phyloP scores from a whole-genome alignment of 2,113 vertebrate species.

The Mesitornis unicolor region DNA sequence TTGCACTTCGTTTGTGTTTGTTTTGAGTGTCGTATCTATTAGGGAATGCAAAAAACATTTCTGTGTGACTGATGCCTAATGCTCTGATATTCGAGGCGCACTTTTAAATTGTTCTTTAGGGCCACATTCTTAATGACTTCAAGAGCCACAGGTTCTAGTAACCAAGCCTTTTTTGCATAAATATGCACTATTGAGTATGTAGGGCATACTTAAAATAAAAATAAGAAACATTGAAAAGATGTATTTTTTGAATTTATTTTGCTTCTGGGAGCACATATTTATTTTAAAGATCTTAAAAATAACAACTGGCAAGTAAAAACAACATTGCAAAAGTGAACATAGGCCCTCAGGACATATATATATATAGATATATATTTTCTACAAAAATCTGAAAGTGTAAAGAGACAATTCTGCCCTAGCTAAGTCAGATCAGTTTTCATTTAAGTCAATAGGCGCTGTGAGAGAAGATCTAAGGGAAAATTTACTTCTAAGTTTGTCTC shows the following conservation, averaged over 20 bases:
- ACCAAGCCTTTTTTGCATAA: background rate
- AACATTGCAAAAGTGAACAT: background rate
- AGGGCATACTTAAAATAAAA: background rate
- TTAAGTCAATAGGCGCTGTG: background rate
- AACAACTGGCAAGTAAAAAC: background rate
- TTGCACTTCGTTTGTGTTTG: background rate
- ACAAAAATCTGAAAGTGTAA: background rate
- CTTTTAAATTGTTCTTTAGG: background rate
- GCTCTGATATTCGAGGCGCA: background rate
- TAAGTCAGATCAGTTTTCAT: slow-evolving; percentile 2
- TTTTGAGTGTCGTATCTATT: background rate
- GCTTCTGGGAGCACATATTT: background rate
- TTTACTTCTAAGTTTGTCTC: background rate
- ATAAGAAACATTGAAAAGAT: background rate
- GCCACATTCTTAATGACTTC: background rate
- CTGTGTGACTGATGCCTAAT: background rate
- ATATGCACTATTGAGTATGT: background rate
- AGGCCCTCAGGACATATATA: background rate
- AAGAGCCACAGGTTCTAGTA: background rate
- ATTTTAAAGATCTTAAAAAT: background rate
- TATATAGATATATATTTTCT: background rate
- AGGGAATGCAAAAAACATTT: background rate
- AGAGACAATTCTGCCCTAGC: background rate
- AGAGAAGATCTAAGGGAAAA: slow-evolving; percentile 9
- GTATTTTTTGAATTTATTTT: background rate